Base-by-base conservation (phyloP, 2,888 invertebrate genomes). In the Cheilosia scutellata region DNA sequence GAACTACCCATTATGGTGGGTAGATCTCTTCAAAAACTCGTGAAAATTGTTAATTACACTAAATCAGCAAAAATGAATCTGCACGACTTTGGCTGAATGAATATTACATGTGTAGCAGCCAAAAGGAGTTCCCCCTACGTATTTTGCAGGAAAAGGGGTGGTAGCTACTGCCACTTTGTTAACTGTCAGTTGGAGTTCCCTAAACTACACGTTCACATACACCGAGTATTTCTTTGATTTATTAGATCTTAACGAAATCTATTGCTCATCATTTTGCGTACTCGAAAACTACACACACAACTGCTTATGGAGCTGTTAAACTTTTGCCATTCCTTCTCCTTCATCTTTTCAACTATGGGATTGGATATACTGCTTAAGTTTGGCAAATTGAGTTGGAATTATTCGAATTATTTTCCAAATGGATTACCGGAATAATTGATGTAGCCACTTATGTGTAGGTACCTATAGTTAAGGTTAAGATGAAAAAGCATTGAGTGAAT, bases 1-100 rank as follows among this genome's bases (percentile, higher is more conserved):
- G 37, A 47, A 47, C 33, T 71, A 49, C 55, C 49, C 57, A 58
- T 60, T 25, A 51, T 49, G 33, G 25, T 60, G 31, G 58, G 51
- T 60, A 37, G 49, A 55, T 78, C 20, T 37, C 53, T 49, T 60
- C 47, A 40, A 13, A 78, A 71, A 71, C 70, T 71, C 82, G 71
- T 76, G 82, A 70, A 82, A 76, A 71, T 63, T 76, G 70, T 76
- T 82, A 82, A 82, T 82, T 82, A 82, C 58, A 76, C 57, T 31
- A 63, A 82, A 82, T 82, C 82, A 82, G 75, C 62, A 29, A 70
- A 71, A 78, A 71, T 65, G 78, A 78, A 79, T 79, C 78, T 79
- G 27, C 78, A 79, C 78, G 78, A 72, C 65, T 72, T 71, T 51
- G 58, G 66, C 25, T 70, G 31, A 53, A 49, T 49, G 71, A 49